Evolutionary conservation across 2,797 vertebrate species (phyloP).

Genomic region (Xenentodon cancila): DNA sequence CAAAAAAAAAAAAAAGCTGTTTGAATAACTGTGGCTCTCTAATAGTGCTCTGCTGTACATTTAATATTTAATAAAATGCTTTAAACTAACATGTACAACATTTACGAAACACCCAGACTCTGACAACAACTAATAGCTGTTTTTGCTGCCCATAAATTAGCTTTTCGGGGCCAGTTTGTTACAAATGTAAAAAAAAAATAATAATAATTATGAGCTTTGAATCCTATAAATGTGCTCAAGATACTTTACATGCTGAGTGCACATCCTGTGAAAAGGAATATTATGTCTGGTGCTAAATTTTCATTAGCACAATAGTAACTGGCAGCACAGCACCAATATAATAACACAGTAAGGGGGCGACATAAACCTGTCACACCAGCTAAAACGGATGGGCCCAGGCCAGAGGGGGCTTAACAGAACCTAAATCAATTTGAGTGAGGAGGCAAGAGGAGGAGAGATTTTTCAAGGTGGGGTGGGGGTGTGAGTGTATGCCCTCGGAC

Average conservation of each 20-base stretch:
- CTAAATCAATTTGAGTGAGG: conserved; percentile 89
- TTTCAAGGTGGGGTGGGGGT: conserved; percentile 8
- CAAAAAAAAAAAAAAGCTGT: no score
- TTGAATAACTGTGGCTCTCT: no score
- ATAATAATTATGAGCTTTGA: conserved; percentile 68
- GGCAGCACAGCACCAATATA: conserved; percentile 85
- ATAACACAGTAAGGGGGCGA: conserved; percentile 87
- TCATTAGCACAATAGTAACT: conserved; percentile 88
- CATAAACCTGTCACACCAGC: conserved; percentile 89
- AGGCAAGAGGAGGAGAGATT: conserved; percentile 71
- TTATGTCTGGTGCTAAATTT: conserved; percentile 85
- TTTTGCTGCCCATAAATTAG: conserved; percentile 69
- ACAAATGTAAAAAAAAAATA: conserved; percentile 63
- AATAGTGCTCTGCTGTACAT: no score
- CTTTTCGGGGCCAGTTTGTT: conserved; percentile 46
- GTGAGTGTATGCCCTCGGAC: conserved; percentile 67
- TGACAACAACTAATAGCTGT: conserved; percentile 65
- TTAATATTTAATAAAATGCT: no score
- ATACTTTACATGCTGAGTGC: conserved; percentile 80
- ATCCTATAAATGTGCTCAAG: conserved; percentile 71
- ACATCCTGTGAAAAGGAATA: conserved; percentile 81
- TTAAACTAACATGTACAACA: conserved; percentile 26
- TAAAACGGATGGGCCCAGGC: conserved; percentile 71
- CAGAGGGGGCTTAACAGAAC: conserved; percentile 67
- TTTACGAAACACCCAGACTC: conserved; percentile 41